A percentile compares a stretch with the other conserved stretches of the same genome.
phyloP scores from a whole-genome alignment of 2,888 invertebrate species.

The Agelastica alni region DNA sequence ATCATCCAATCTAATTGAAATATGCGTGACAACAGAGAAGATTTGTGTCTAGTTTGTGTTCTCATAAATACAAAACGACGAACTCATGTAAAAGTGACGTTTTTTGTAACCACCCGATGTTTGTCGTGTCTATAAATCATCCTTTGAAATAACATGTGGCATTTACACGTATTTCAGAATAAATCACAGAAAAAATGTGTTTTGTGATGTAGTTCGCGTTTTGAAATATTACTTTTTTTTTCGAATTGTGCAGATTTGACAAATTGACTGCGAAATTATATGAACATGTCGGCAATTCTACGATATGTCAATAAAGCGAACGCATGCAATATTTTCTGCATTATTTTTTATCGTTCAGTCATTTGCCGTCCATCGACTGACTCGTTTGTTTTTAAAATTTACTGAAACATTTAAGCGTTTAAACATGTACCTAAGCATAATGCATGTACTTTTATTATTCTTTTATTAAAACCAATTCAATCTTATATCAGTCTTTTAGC shows the following conservation, averaged over 20 bases:
- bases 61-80: constrained; percentile 10
- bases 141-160: constrained; percentile 37
- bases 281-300: constrained; percentile 23
- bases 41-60: constrained; percentile 21
- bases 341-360: neutral
- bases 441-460: no score
- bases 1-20: constrained; percentile 31
- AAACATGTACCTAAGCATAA: no score
- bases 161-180: constrained; percentile 37
- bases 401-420: no score
- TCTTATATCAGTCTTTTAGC: no score
- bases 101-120: constrained; percentile 29
- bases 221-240: constrained; percentile 39
- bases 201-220: constrained; percentile 26
- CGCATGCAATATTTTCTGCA: neutral
- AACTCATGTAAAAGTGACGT: constrained; percentile 22
- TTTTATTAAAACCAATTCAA: no score
- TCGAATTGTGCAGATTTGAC: constrained; percentile 33
- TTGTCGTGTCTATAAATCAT: constrained; percentile 34
- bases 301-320: constrained; percentile 16
- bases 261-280: constrained; percentile 36
- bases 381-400: constrained; percentile 4
- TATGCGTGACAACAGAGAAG: constrained; percentile 23
- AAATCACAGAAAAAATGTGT: constrained; percentile 40
- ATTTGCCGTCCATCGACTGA: neutral